phyloP scores from a whole-genome alignment of 2,113 vertebrate species.

The Leucoraja erinaceus region DNA sequence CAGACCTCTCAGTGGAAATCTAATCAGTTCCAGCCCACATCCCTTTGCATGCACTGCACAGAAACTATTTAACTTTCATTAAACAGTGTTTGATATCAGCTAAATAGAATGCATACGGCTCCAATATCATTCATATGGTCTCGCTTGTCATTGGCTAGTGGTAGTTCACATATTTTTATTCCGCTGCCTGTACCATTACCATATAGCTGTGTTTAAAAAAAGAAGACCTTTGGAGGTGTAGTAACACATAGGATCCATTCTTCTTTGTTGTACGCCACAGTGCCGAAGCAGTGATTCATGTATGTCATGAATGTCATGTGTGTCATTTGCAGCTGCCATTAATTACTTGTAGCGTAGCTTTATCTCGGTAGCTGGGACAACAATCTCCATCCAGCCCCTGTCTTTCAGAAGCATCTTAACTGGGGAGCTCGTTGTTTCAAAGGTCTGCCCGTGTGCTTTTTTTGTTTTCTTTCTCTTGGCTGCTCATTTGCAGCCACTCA shows the following conservation, averaged over 20 bases:
- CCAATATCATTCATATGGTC: slow-evolving; percentile 78
- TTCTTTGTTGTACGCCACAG: slow-evolving; percentile 76
- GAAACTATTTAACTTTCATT: slow-evolving; percentile 91
- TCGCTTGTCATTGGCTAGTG: slow-evolving; percentile 73
- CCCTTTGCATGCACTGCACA: slow-evolving; percentile 66
- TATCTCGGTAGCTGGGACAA: slow-evolving; percentile 81
- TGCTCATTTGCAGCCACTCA: slow-evolving; percentile 32
- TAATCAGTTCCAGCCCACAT: slow-evolving; percentile 76
- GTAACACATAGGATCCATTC: slow-evolving; percentile 81
- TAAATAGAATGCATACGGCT: slow-evolving; percentile 78
- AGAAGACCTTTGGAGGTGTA: slow-evolving; percentile 86
- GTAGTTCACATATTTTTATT: slow-evolving; percentile 50
- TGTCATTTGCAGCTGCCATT: slow-evolving; percentile 85
- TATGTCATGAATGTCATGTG: slow-evolving; percentile 47
- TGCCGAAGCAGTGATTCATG: slow-evolving; percentile 95
- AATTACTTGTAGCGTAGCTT: slow-evolving; percentile 97
- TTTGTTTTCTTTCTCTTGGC: neutral
- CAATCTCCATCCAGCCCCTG: slow-evolving; percentile 67
- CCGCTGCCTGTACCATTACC: slow-evolving; percentile 66
- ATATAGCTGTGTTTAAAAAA: slow-evolving; percentile 70
- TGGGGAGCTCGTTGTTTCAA: neutral
- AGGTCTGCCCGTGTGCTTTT: neutral
- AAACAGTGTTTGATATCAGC: slow-evolving; percentile 88
- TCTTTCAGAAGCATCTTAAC: slow-evolving; percentile 55
- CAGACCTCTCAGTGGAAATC: slow-evolving; percentile 79